phyloP scores from a whole-genome alignment of 2,113 vertebrate species.

The Prietella phreatophila region DNA sequence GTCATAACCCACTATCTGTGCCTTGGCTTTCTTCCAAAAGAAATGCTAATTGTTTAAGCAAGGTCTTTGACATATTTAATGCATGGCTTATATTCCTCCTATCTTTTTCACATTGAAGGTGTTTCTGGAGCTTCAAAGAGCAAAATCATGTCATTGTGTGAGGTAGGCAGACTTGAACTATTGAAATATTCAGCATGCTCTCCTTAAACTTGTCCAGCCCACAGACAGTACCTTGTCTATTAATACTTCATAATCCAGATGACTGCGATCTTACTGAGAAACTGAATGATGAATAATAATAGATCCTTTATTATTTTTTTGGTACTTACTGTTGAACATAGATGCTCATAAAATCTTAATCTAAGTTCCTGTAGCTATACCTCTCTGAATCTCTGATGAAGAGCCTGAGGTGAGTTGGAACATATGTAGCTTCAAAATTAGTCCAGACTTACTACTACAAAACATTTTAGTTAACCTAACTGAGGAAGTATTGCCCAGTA shows the following conservation, averaged over 20 bases:
- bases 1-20: slow-evolving; percentile 8
- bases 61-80: slow-evolving; percentile 18
- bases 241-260: slow-evolving; percentile 54
- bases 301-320: neutral
- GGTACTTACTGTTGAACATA: neutral
- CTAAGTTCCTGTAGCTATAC: neutral
- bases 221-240: slow-evolving; percentile 37
- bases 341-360: neutral
- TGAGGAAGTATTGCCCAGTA: neutral
- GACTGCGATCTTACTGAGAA: slow-evolving; percentile 13
- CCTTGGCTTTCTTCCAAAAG: slow-evolving; percentile 18
- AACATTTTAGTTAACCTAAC: neutral
- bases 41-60: slow-evolving; percentile 3
- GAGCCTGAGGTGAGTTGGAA: neutral
- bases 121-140: slow-evolving; percentile 49
- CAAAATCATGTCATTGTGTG: slow-evolving; percentile 48
- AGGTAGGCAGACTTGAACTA: slow-evolving; percentile 28
- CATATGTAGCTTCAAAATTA: neutral
- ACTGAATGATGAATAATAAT: neutral
- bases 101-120: slow-evolving; percentile 12
- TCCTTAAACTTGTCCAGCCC: slow-evolving; percentile 44
- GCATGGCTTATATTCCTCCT: neutral
- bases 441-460: neutral
- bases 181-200: slow-evolving; percentile 51
- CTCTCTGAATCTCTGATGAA: neutral